Evolutionary conservation across 2,888 invertebrate genomes (phyloP).

Genomic region (Platycheirus rosarum): DNA sequence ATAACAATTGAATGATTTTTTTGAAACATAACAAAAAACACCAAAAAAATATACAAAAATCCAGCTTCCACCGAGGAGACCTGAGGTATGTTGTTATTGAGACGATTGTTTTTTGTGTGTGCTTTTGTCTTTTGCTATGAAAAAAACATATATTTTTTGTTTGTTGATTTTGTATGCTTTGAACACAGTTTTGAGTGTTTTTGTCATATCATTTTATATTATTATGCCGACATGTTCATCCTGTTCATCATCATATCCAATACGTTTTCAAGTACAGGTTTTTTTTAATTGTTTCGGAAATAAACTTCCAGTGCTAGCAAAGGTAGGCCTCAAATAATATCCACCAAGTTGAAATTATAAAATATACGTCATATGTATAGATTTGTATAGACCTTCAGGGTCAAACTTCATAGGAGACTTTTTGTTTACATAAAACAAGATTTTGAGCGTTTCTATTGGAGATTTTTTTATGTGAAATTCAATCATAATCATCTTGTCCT

Average conservation of each 20-base stretch:
- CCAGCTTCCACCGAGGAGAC: slow-evolving; percentile 93
- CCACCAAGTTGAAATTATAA: too few relatives aligned
- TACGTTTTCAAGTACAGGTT: not conserved
- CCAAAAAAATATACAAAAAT: slow-evolving; percentile 52
- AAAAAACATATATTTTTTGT: slow-evolving; percentile 27
- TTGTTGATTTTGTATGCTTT: slow-evolving; percentile 36
- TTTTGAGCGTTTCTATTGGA: too few relatives aligned
- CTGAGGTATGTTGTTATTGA: slow-evolving; percentile 89
- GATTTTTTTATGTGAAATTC: too few relatives aligned
- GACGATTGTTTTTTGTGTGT: slow-evolving; percentile 69
- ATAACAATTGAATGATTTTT: slow-evolving; percentile 72
- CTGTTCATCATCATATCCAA: not conserved
- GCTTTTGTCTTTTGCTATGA: slow-evolving; percentile 68
- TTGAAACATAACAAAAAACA: slow-evolving; percentile 43
- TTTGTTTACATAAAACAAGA: too few relatives aligned
- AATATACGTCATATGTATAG: too few relatives aligned
- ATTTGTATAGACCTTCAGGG: too few relatives aligned
- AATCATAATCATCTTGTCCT: too few relatives aligned
- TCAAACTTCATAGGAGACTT: too few relatives aligned
- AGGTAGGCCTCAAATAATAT: too few relatives aligned
- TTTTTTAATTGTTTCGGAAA: too few relatives aligned
- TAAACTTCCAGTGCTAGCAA: too few relatives aligned
- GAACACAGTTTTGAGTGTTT: slow-evolving; percentile 42
- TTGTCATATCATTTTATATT: slow-evolving; percentile 5
- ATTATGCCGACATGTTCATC: not conserved